Evolutionary conservation across 2,888 invertebrate genomes (phyloP).

Genomic region (Caenorhabditis becei): DNA sequence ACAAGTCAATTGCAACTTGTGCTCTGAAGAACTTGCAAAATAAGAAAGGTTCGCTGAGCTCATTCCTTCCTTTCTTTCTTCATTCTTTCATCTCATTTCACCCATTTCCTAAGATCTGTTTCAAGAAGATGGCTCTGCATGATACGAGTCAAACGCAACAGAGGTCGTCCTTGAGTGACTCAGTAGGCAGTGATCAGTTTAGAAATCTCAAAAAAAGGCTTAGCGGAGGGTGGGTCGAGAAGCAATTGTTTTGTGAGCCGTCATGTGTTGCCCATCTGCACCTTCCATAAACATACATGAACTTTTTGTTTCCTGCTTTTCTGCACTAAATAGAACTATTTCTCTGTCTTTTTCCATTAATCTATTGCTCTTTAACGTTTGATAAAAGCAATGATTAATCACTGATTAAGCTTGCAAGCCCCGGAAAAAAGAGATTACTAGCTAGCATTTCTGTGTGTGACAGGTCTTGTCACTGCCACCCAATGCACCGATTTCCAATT

Average conservation of each 20-base stretch:
- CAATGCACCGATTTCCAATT: constrained; percentile 55
- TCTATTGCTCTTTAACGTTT: not conserved
- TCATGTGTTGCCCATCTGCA: constrained; percentile 46
- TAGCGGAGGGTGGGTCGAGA: not conserved
- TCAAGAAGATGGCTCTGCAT: no score
- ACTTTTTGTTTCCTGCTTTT: constrained; percentile 10
- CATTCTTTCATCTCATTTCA: not conserved
- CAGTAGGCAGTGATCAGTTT: not conserved
- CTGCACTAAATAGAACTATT: not conserved
- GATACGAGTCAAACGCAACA: constrained; percentile 6
- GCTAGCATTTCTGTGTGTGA: constrained; percentile 29
- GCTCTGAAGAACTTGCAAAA: not conserved
- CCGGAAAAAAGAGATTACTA: constrained; percentile 7
- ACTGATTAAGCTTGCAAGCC: not conserved
- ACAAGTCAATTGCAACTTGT: constrained; percentile 46
- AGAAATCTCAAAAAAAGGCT: not conserved
- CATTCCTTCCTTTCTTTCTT: not conserved
- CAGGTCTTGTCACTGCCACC: constrained; percentile 53
- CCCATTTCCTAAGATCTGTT: no score
- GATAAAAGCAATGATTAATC: not conserved
- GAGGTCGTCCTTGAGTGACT: not conserved
- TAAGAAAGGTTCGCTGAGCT: not conserved
- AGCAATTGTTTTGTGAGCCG: constrained; percentile 3
- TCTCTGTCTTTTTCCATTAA: not conserved
- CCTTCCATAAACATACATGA: constrained; percentile 43